Evolutionary conservation across 2,113 vertebrate species (phyloP), one percentile per base, ranked within the genome.

Genomic region (Coregonus clupeaformis): DNA sequence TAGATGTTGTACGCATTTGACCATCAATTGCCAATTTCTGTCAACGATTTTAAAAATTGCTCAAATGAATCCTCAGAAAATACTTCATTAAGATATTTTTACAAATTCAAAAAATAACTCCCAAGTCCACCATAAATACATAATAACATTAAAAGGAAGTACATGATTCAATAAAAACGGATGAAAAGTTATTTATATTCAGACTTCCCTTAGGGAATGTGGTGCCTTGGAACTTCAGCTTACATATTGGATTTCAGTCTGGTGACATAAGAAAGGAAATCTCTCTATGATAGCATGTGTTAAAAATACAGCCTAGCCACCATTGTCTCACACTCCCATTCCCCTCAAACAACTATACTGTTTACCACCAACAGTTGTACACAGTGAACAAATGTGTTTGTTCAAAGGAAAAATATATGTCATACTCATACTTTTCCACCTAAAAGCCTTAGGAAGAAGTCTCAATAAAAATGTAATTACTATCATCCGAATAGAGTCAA

Each of bases 251-350:
- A 18, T 52, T 60, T 82, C 69, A 47, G 79, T 79, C 84, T 47
- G 27, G 68, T 85, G 85, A 78, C 84, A 88, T 84, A 85, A 1
- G 27, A 27, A 27, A 68, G 13, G 49, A 79, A 77, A 84, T 52
- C 83, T 82, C 78, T 80, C 75, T 81, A 59, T 84, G 77, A 79
- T 87, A 84, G 49, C 68, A 71, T 82, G 77, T 76, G 75, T 83
- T 85, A 87, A 85, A 90, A 90, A 85, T 84, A 85, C 76, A 72
- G 74, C 78, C 62, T 30, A 49, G 62, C 72, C 72, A 45, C 75
- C 85, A 86, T 89, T 89, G 88, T 89, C 73, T 81, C 74, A 79
- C 69, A 62, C 20, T 71, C 25, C 83, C 75, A 89, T 90, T 90
- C 88, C 86, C 83, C 73, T 63, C 47, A 76, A 82, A 91, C 88